These are phyloP conservation scores for Helicolenus hilgendorfi DNA, from an alignment of 2,797 vertebrate species.

Conservation along the genomic window DNA sequence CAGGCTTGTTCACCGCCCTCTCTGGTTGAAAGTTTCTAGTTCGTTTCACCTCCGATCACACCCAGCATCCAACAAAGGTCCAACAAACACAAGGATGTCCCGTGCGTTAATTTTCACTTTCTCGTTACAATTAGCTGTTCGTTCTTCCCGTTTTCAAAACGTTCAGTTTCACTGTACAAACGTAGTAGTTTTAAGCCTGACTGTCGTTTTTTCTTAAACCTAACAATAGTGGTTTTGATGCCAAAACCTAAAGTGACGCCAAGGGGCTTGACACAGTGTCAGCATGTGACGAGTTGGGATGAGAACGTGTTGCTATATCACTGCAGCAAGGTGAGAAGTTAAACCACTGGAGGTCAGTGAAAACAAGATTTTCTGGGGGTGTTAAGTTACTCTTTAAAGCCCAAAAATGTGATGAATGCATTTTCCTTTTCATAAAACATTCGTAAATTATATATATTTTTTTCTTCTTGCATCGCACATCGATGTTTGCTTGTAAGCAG, in stretches of 20 bases:
- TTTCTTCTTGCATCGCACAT: not conserved
- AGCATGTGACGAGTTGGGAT: no score
- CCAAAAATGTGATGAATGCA: not conserved
- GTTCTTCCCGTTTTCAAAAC: no score
- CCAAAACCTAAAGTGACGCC: no score
- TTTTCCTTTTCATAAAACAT: not conserved
- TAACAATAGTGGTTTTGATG: no score
- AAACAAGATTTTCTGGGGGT: not conserved
- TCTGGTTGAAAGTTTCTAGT: not conserved
- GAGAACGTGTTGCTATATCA: no score
- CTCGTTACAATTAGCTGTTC: no score
- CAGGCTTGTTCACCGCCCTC: not conserved
- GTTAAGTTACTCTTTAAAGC: not conserved
- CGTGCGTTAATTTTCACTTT: no score
- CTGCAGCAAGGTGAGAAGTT: not conserved
- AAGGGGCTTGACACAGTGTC: no score
- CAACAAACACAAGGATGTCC: no score
- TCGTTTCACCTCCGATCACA: not conserved
- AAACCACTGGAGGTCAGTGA: not conserved
- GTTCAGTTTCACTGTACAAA: no score
- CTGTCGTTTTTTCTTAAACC: no score
- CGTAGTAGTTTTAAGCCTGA: no score
- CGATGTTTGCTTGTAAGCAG: not conserved
- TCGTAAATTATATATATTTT: not conserved
- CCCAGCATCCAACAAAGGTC: not conserved